These are phyloP conservation scores for Amblyopsis rosae DNA, from an alignment of 2,113 vertebrate genomes.

Conservation along the genomic window DNA sequence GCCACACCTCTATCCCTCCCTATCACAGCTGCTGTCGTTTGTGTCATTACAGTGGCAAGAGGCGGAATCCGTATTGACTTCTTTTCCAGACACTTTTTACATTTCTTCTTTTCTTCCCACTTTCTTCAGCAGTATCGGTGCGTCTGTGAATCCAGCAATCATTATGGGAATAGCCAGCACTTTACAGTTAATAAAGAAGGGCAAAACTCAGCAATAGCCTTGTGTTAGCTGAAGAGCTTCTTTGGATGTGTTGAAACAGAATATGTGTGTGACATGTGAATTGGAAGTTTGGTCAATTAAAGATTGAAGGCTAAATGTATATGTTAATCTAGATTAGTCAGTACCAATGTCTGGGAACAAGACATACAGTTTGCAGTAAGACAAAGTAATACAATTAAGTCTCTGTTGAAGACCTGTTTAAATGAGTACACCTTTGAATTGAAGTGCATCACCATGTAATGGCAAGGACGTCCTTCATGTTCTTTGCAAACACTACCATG, in stretches of 20 bases:
- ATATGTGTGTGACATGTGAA: constrained; percentile 26
- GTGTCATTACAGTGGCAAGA: constrained; percentile 39
- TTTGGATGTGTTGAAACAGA: constrained; percentile 27
- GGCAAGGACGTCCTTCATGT: constrained; percentile 18
- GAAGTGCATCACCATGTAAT: constrained; percentile 20
- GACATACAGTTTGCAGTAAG: constrained; percentile 24
- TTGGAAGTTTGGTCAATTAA: constrained; percentile 30
- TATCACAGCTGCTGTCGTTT: constrained; percentile 27
- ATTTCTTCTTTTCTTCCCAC: constrained; percentile 58
- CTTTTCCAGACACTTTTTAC: constrained; percentile 28
- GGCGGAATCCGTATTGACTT: constrained; percentile 51
- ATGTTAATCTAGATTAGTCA: constrained; percentile 17
- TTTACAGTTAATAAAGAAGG: constrained; percentile 48
- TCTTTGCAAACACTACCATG: constrained; percentile 23
- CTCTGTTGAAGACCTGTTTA: constrained; percentile 42
- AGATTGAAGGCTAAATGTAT: constrained; percentile 17
- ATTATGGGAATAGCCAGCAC: constrained; percentile 43
- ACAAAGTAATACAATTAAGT: constrained; percentile 48
- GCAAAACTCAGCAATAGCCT: constrained; percentile 43
- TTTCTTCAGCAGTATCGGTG: constrained; percentile 59
- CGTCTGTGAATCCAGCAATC: constrained; percentile 63
- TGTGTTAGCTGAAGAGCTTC: constrained; percentile 35
- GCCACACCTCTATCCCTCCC: constrained; percentile 69
- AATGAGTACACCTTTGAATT: constrained; percentile 20
- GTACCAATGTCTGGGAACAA: constrained; percentile 21